A percentile compares a stretch with the other conserved stretches of the same genome.
These are phyloP conservation scores for Axis porcinus DNA, from an alignment of 2,113 vertebrate genomes.

Conservation along the genomic window DNA sequence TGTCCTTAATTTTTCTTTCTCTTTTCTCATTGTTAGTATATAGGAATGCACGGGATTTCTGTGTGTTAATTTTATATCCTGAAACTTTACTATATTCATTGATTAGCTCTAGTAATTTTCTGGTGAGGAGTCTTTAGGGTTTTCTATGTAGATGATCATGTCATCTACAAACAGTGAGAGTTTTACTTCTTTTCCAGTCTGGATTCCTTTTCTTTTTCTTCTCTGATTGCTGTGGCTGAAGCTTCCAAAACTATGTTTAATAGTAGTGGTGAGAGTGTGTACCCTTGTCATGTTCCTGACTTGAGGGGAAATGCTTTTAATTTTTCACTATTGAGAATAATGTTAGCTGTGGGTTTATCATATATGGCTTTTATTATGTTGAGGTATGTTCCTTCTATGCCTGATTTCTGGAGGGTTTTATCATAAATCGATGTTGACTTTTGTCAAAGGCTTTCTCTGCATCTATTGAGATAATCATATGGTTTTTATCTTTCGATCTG, in stretches of 20 bases:
- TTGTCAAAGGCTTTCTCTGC: too few species aligned
- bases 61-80: neutral
- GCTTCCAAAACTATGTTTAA: neutral
- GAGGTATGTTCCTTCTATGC: neutral
- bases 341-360: neutral
- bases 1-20: neutral
- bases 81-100: neutral
- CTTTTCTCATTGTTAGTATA: neutral
- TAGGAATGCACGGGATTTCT: neutral
- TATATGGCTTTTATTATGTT: neutral
- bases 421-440: too few species aligned
- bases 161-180: neutral
- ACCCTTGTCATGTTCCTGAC: neutral
- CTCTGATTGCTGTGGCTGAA: neutral
- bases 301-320: neutral
- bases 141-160: neutral
- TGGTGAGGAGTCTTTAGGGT: neutral
- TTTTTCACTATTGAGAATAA: neutral
- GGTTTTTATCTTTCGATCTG: neutral
- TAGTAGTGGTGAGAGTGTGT: neutral
- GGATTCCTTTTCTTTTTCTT: neutral
- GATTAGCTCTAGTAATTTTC: neutral
- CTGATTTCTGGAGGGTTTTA: too few species aligned
- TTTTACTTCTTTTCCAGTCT: neutral
- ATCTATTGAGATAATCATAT: too few species aligned